Evolutionary conservation across 2,797 vertebrate genomes (phyloP), one percentile per base, ranked within the genome.

Genomic region (Poeciliopsis turneri): DNA sequence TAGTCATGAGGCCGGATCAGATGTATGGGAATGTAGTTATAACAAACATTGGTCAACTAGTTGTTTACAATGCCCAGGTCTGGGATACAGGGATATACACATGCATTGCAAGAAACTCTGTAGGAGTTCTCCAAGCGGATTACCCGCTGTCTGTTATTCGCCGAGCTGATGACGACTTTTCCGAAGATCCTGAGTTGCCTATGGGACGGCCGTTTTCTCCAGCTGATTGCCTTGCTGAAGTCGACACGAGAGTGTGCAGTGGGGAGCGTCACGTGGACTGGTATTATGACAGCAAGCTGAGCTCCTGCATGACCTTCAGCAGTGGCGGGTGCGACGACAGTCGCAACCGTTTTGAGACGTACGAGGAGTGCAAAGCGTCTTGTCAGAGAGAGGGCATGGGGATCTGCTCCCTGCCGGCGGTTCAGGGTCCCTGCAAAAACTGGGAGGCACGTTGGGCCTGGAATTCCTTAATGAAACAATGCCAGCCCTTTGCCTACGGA

Each of bases 11-110:
- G 76, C 98, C 98, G 0, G 98, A 99, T 91, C 98, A 97, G 93
- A 98, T 99, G 97, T 99, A 99, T 0, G 98, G 97, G 82, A 99
- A 99, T 0, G 95, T 99, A 77, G 98, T 99, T 2, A 97, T 99
- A 86, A 99, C 98, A 80, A 99, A 98, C 94, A 97, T 98, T 0
- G 98, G 98, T 4, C 98, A 99, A 94, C 95, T 99, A 12, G 98
- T 99, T 55, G 97, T 99, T 81, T 99, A 99, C 94, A 98, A 98
- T 0, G 97, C 97, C 5, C 96, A 96, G 90, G 94, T 95, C 0
- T 97, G 97, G 91, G 98, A 99, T 1, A 97, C 98, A 0, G 98
- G 98, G 2, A 95, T 99, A 85, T 99, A 99, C 85, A 98, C 97
- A 0, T 99, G 98, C 85, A 95, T 97, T 0, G 98, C 97, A 0